Evolutionary conservation across 2,888 invertebrate species (phyloP).

Genomic region (Hartigia nigra): DNA sequence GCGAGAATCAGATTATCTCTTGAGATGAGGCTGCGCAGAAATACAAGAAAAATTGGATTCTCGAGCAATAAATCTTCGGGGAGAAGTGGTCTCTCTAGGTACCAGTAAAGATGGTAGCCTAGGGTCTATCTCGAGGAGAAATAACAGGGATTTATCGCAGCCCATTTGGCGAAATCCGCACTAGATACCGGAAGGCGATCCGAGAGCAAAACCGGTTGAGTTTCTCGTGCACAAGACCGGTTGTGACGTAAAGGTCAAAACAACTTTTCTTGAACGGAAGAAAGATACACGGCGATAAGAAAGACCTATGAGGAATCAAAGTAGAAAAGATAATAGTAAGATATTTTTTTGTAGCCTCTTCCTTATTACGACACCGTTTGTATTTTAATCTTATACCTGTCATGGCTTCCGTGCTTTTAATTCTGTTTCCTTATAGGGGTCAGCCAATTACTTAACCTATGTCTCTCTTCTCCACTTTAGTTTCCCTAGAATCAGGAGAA

Average conservation of each 20-base stretch:
- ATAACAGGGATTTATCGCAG: background rate
- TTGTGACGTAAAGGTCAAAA: slow-evolving; percentile 51
- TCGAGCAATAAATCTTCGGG: background rate
- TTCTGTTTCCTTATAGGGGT: background rate
- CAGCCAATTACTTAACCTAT: background rate
- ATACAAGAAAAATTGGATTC: background rate
- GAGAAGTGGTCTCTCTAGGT: background rate
- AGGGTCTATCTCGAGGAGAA: background rate
- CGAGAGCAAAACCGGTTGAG: slow-evolving; percentile 31
- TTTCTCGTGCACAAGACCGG: slow-evolving; percentile 37
- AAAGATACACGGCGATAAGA: slow-evolving; percentile 1
- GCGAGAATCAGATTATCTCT: background rate
- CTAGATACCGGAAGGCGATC: slow-evolving; percentile 4
- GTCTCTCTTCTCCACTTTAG: background rate
- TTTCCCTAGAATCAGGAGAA: background rate
- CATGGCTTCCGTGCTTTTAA: background rate
- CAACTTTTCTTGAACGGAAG: slow-evolving; percentile 25
- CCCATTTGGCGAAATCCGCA: background rate
- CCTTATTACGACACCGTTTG: background rate
- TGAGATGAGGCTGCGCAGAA: background rate
- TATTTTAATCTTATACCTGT: background rate
- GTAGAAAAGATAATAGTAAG: background rate
- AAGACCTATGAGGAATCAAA: background rate
- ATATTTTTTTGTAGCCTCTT: background rate
- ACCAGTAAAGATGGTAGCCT: background rate